Base-by-base conservation (phyloP, 2,797 vertebrate species). In the Lophura swinhoii region DNA sequence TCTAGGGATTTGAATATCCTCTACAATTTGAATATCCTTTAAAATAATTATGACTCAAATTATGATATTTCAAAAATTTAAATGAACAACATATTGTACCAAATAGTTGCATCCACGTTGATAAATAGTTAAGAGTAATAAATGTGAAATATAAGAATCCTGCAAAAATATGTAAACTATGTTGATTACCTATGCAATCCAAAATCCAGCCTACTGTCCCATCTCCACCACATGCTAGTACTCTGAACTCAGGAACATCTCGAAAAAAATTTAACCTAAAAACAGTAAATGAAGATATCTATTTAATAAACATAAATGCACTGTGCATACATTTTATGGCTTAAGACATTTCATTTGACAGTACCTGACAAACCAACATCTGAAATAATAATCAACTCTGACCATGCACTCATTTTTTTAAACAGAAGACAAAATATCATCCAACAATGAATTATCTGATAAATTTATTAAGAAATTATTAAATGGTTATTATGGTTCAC, bases 171-270 rank as follows among this genome's bases (percentile, higher is more conserved):
- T 53, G 33, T 43, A 78, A 94, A 76, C 22, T 10, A 49, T 78
- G 24, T n/a, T 81, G 92, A 91, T 98, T 98, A 98, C 99, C 98
- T 94, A 99, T 99, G 96, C 99, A 99, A 97, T 99, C 99, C 95
- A 99, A 98, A 97, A 99, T 99, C 99, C 99, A 99, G 81, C 99
- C 99, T 59, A 99, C 99, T 4, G 99, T 99, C 93, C 99, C 99
- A 88, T 99, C 99, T 49, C 99, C 99, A 70, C 99, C 99, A 29
- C 99, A 99, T 12, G 98, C 98, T 95, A 99, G 81, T 56, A 99
- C 98, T 97, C 98, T 97, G 97, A 98, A 99, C 86, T 99, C 98
- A 73, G 98, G 95, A 94, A 99, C 98, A 37, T 99, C 99, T 70
- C 98, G 97, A 97, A 99, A 99, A 98, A 99, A 99, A 97, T 99